Evolutionary conservation across 2,888 invertebrate species (phyloP), one percentile per base, ranked within the genome.

Genomic region (Fragum sueziense): DNA sequence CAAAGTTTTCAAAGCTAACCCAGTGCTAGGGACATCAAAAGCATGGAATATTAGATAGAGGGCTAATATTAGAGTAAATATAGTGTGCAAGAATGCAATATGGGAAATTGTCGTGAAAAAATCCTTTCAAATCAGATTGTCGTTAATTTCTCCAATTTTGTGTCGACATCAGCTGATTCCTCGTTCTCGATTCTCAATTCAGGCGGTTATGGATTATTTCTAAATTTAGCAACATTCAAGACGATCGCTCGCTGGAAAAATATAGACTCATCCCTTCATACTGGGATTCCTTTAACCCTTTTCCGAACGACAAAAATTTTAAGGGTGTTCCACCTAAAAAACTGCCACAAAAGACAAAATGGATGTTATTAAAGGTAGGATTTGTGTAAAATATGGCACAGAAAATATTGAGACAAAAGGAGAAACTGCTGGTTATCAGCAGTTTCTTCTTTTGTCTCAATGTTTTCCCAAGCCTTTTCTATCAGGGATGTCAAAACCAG

Each of bases 81-180:
- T 47, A 47, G 47, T 47, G 47, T 47, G 47, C 47, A 47, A 47
- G 47, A 47, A 47, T 47, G 47, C 47, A 47, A 47, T 47, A 47
- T 47, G n/a, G 47, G 20, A 47, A 47, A 47, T 47, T 47, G 47
- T n/a, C 47, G 14, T 47, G 47, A 47, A 47, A n/a, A 47, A 47
- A 47, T 47, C 47, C 47, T 47, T 47, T 47, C 47, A 47, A 47
- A 47, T 47, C 47, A 14, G 47, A 47, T 47, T 47, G 47, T n/a
- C 47, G 17, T 47, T 47, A 47, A 52, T 69, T 52, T 52, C 52
- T 31, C 52, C 52, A 51, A 51, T 69, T 69, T 17, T 27, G 27
- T 69, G 69, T 51, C n/a, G 34, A n/a, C 62, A 31, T 62, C 62
- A 62, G 31, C 62, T 62, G 62, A 33, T 62, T 62, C n/a, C 47